Conservation (phyloP, 2,888 invertebrate species). For the Chloromyia formosa region DNA sequence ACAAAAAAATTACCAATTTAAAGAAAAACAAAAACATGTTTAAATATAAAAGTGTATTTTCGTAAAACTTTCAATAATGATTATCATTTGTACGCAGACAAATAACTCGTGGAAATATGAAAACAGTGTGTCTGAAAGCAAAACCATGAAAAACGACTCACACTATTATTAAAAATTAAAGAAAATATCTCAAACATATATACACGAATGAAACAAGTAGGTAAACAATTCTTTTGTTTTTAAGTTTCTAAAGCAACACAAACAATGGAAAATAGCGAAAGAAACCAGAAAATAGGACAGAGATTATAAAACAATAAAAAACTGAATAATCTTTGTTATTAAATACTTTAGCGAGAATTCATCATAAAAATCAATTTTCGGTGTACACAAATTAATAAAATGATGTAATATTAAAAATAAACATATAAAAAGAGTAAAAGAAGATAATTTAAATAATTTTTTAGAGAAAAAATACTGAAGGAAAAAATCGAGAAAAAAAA, state of each 20-base stretch:
- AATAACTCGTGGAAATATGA: constrained; percentile 18
- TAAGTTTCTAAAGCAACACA: not conserved
- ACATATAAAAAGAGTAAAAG: constrained; percentile 8
- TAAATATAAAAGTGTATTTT: constrained; percentile 44
- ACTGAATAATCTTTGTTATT: too few relatives aligned
- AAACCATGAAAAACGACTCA: constrained; percentile 24
- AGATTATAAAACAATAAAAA: not conserved
- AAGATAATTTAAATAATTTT: constrained; percentile 9
- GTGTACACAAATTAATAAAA: constrained; percentile 36
- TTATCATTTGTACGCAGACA: constrained; percentile 47
- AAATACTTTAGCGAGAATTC: not conserved
- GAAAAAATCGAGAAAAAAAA: constrained; percentile 36
- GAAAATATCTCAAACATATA: not conserved
- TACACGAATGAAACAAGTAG: not conserved
- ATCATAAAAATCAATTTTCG: constrained; percentile 4
- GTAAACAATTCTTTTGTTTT: constrained; percentile 5
- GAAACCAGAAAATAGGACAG: not conserved
- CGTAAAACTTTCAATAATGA: constrained; percentile 45
- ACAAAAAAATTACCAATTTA: constrained; percentile 40
- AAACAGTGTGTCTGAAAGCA: constrained; percentile 15
- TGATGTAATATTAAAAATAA: too few relatives aligned
- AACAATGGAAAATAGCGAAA: too few relatives aligned
- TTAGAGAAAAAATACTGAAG: constrained; percentile 14
- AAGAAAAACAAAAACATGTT: not conserved
- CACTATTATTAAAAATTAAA: not conserved